phyloP scores from a whole-genome alignment of 2,113 vertebrate species.

The Nibea coibor region DNA sequence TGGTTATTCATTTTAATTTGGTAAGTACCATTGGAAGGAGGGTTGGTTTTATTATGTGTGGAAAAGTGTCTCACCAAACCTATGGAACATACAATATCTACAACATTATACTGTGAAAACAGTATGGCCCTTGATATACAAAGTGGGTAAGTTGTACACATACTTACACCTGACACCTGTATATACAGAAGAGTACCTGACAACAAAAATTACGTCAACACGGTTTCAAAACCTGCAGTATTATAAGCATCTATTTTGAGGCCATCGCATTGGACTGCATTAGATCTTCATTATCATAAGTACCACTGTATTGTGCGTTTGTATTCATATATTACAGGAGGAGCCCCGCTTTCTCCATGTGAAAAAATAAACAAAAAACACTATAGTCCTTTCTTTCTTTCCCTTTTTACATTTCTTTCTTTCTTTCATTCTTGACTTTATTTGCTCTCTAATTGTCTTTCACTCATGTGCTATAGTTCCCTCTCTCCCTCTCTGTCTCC shows the following conservation, averaged over 20 bases:
- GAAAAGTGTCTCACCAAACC: too few relatives aligned
- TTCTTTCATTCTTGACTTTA: conserved; percentile 38
- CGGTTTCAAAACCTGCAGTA: background rate
- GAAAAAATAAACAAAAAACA: background rate
- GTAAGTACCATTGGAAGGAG: background rate
- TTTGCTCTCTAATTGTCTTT: conserved; percentile 53
- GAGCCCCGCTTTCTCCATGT: background rate
- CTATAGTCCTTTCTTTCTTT: conserved; percentile 20
- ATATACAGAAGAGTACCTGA: background rate
- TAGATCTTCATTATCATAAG: background rate
- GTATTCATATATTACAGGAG: background rate
- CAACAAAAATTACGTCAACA: background rate
- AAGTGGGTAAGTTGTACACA: background rate
- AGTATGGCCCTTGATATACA: background rate
- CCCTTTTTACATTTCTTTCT: conserved; percentile 8
- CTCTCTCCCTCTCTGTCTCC: conserved; percentile 46
- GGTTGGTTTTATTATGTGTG: background rate
- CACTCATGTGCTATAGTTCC: conserved; percentile 37
- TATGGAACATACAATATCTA: background rate
- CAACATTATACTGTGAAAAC: background rate
- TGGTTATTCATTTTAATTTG: background rate
- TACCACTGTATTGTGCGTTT: background rate
- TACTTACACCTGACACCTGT: background rate
- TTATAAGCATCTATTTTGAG: background rate
- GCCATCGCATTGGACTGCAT: background rate